phyloP scores from a whole-genome alignment of 2,888 invertebrate species.

The Bruchidius siliquastri region DNA sequence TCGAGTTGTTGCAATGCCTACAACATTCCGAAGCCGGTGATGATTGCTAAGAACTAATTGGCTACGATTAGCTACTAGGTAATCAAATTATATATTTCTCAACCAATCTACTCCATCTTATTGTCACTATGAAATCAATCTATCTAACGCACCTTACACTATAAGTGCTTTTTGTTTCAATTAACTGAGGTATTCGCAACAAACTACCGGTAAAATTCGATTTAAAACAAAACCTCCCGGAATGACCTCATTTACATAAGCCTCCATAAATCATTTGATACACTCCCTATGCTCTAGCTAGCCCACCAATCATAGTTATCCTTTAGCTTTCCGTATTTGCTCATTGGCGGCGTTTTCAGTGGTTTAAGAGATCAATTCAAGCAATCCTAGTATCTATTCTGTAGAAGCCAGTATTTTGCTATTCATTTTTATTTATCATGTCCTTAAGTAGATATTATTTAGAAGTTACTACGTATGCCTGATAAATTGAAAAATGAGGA shows the following conservation, averaged over 20 bases:
- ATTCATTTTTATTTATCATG: no score
- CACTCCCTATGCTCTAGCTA: not conserved
- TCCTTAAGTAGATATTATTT: no score
- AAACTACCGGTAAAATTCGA: not conserved
- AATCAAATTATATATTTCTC: not conserved
- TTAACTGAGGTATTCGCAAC: not conserved
- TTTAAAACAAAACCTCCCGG: not conserved
- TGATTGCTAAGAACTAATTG: not conserved
- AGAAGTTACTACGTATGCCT: no score
- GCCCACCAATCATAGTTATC: not conserved
- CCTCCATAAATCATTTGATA: not conserved
- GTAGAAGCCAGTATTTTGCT: no score
- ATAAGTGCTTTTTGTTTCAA: not conserved
- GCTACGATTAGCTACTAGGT: not conserved
- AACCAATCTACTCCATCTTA: not conserved
- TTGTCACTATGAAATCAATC: not conserved
- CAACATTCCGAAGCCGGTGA: no score
- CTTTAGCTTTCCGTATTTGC: not conserved
- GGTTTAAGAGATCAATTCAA: no score
- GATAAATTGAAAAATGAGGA: no score
- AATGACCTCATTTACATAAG: not conserved
- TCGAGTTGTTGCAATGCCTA: no score
- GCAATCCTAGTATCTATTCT: no score
- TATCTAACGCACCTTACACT: not conserved
- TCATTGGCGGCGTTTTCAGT: not conserved